Conservation (phyloP, 2,797 vertebrate species). For the Oryzias sinensis region DNA sequence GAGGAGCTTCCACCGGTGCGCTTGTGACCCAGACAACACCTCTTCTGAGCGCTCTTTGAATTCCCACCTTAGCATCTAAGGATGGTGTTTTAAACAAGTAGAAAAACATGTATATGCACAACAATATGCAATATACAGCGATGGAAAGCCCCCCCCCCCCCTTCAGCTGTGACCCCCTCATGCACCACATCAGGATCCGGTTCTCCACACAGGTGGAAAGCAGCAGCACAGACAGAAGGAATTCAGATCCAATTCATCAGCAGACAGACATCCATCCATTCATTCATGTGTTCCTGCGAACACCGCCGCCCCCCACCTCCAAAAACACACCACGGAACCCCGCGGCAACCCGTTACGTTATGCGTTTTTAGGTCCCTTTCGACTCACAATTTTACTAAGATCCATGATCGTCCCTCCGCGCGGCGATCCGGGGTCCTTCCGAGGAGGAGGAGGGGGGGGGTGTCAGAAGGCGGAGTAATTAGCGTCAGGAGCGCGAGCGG, state of each 20-base stretch:
- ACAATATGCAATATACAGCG: too few species aligned
- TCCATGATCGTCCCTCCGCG: slow-evolving; percentile 65
- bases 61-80: neutral
- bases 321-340: slow-evolving; percentile 3
- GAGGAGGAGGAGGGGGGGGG: slow-evolving; percentile 23
- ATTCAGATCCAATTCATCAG: neutral
- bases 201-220: slow-evolving; percentile 11
- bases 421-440: slow-evolving; percentile 14
- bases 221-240: slow-evolving; percentile 23
- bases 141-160: too few species aligned
- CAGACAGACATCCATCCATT: slow-evolving; percentile 11
- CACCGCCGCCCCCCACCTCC: slow-evolving; percentile 43
- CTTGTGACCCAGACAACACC: neutral
- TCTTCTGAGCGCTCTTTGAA: slow-evolving; percentile 3
- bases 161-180: too few species aligned
- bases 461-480: slow-evolving; percentile 43
- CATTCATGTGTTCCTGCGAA: too few species aligned
- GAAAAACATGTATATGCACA: too few species aligned
- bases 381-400: slow-evolving; percentile 80
- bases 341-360: too few species aligned
- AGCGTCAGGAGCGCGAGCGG: slow-evolving; percentile 53
- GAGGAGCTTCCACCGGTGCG: neutral
- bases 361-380: too few species aligned
- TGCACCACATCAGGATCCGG: slow-evolving; percentile 9
- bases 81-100: too few species aligned